Evolutionary conservation across 2,113 vertebrate species (phyloP).

Genomic region (Sorex fumeus): DNA sequence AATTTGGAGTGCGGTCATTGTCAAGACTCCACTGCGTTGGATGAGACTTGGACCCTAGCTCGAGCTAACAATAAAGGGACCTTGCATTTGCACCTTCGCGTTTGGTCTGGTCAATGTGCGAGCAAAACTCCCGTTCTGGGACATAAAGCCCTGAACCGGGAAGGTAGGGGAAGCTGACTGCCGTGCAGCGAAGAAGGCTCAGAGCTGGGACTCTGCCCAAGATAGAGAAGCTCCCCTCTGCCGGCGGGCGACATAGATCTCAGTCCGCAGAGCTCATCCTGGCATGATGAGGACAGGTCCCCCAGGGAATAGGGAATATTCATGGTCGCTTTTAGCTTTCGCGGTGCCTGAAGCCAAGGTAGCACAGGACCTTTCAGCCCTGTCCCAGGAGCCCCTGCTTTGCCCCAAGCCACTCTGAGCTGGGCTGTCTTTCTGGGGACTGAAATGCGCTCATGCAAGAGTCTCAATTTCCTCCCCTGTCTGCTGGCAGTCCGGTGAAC

Average conservation of each 20-base stretch:
- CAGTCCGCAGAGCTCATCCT: not conserved
- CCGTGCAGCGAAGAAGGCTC: not conserved
- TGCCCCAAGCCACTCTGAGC: not conserved
- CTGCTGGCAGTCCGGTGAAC: not conserved
- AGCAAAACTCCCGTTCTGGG: no score
- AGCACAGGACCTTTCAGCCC: not conserved
- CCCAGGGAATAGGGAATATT: not conserved
- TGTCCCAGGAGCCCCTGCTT: not conserved
- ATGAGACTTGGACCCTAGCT: no score
- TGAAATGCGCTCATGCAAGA: not conserved
- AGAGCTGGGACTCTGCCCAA: accelerated
- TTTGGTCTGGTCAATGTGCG: no score
- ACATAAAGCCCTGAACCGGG: no score
- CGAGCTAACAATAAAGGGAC: no score
- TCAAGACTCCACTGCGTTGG: no score
- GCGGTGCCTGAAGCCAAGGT: not conserved
- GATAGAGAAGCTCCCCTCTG: not conserved
- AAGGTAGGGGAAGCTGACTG: not conserved
- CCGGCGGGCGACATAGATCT: not conserved
- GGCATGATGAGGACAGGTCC: not conserved
- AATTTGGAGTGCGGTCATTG: no score
- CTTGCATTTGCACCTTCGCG: no score
- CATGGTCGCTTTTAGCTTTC: not conserved
- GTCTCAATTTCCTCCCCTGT: accelerated
- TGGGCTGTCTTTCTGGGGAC: not conserved